A percentile compares a stretch with the other conserved stretches of the same genome.
Conservation (phyloP, 2,113 vertebrate species). For the Oreochromis niloticus region DNA sequence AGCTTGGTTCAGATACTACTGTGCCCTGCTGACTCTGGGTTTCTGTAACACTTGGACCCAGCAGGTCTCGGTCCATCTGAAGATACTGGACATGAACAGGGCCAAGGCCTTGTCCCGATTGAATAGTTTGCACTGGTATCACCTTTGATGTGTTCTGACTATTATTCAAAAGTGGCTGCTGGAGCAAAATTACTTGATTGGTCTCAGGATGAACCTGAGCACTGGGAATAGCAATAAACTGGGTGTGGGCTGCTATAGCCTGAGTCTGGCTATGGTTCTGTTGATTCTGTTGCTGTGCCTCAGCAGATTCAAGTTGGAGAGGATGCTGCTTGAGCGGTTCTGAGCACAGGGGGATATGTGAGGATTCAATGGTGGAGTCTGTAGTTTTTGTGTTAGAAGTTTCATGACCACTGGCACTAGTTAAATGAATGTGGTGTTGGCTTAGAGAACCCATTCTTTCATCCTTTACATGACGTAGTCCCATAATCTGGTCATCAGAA, state of each 20-base stretch:
- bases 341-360: constrained; percentile 75
- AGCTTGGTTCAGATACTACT: constrained; percentile 75
- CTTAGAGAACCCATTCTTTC: constrained; percentile 77
- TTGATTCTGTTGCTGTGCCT: constrained; percentile 78
- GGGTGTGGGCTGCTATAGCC: constrained; percentile 73
- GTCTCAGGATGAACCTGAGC: constrained; percentile 87
- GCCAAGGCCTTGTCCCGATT: constrained; percentile 53
- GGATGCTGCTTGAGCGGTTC: constrained; percentile 84
- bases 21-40: constrained; percentile 74
- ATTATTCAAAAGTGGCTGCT: constrained; percentile 83
- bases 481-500: constrained; percentile 85
- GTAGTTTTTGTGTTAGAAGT: constrained; percentile 78
- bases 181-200: constrained; percentile 84
- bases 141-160: constrained; percentile 78
- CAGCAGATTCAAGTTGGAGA: constrained; percentile 79
- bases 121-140: constrained; percentile 71
- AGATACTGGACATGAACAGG: constrained; percentile 78
- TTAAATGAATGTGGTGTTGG: constrained; percentile 78
- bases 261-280: constrained; percentile 69
- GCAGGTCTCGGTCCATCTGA: constrained; percentile 84
- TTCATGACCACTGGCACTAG: constrained; percentile 67
- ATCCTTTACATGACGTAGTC: constrained; percentile 78
- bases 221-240: constrained; percentile 82
- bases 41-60: constrained; percentile 75
- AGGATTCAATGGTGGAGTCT: constrained; percentile 74